Base-by-base conservation (phyloP, 2,113 vertebrate species). In the Agapornis roseicollis region DNA sequence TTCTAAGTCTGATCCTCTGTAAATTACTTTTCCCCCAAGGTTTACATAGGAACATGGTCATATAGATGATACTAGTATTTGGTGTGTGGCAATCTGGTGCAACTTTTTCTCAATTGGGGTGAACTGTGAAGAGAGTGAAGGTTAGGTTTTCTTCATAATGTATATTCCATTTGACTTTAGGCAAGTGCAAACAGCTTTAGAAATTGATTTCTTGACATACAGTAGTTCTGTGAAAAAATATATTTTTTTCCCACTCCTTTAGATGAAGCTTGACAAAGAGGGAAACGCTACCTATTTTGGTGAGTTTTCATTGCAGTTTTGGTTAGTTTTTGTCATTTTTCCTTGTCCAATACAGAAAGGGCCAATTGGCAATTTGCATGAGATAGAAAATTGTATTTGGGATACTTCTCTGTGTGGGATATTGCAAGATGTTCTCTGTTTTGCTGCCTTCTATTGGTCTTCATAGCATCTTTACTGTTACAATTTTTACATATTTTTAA, bases 231-330 rank as follows among this genome's bases (percentile, higher is more conserved):
- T 91, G 25, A 84, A 72, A 80, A 52, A 65, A 23, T 2, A 1
- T 8, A 9, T 6, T 6, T 87, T 83, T 55, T 89, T 42, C 4
- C 11, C 1, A n/a, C 72, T 71, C 31, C 71, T 89, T 88, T 96
- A 99, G 99, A 99, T 99, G 98, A 99, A 98, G 92, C 98, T 99
- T 97, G 99, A 99, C 95, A 98, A 98, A 92, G 97, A 98, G 7
- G 99, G 99, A 93, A 99, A 98, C 47, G 97, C 99, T 33, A 98
- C 98, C 33, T 98, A 98, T 65, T 99, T 99, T 97, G 99, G 99
- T 99, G 95, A 98, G 99, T 98, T 85, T 76, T 82, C 24, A 6
- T 8, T 65, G 39, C 46, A 41, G 17, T 39, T 80, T 74, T 92
- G 6, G 14, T 35, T 66, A 12, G 11, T 3, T 37, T 89, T 69